phyloP scores from a whole-genome alignment of 2,888 invertebrate species.

The Pammene aurita region DNA sequence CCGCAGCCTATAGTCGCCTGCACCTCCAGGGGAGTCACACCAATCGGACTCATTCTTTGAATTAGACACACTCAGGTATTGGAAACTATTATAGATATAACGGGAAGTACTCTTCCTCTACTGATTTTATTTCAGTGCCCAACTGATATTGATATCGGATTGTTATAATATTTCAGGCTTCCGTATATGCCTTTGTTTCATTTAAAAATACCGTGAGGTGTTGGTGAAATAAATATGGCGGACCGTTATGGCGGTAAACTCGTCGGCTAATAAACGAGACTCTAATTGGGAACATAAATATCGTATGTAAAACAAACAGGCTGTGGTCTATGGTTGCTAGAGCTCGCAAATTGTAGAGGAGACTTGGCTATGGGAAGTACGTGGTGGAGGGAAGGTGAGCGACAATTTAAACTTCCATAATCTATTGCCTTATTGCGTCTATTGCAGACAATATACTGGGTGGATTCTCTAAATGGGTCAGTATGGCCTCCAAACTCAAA shows the following conservation, averaged over 20 bases:
- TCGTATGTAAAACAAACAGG: constrained; percentile 43
- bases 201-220: constrained; percentile 38
- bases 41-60: too few species aligned
- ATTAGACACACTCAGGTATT: too few species aligned
- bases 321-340: constrained; percentile 31
- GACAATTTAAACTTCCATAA: too few species aligned
- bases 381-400: too few species aligned
- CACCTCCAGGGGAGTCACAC: too few species aligned
- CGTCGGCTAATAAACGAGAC: constrained; percentile 41
- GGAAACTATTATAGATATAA: too few species aligned
- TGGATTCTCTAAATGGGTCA: too few species aligned
- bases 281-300: constrained; percentile 45
- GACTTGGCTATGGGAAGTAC: background rate
- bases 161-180: background rate
- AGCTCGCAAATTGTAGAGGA: background rate
- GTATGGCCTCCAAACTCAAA: too few species aligned
- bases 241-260: constrained; percentile 40
- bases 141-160: background rate
- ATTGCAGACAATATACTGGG: too few species aligned
- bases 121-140: background rate
- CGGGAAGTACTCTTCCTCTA: too few species aligned
- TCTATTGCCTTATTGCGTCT: too few species aligned
- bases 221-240: constrained; percentile 31
- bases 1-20: too few species aligned
- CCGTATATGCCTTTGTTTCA: constrained; percentile 2